Percentiles rank a stretch among this genome's conserved stretches.
phyloP scores from a whole-genome alignment of 2,888 invertebrate genomes.

The Acleris holmiana region DNA sequence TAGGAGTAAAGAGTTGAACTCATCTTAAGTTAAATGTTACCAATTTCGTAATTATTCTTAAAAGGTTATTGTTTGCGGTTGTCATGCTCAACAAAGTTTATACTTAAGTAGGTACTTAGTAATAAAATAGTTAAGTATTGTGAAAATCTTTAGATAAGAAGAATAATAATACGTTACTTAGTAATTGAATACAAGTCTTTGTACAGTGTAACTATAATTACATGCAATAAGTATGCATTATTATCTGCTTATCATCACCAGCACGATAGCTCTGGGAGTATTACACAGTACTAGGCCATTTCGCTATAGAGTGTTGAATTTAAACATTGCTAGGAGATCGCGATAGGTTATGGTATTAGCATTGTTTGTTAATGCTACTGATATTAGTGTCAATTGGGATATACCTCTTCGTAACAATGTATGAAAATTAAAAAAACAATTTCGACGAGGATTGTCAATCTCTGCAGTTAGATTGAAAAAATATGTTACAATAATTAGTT shows the following conservation, averaged over 20 bases:
- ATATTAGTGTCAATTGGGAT: too few relatives aligned
- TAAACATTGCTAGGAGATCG: neutral
- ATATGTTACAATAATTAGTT: too few relatives aligned
- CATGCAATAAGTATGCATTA: constrained; percentile 23
- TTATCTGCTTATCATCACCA: constrained; percentile 23
- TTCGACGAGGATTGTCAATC: too few relatives aligned
- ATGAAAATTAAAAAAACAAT: too few relatives aligned
- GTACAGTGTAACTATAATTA: constrained; percentile 26
- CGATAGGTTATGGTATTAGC: too few relatives aligned
- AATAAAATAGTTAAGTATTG: constrained; percentile 14
- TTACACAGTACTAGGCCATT: constrained; percentile 1
- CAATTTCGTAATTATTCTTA: too few relatives aligned
- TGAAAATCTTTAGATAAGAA: constrained; percentile 13
- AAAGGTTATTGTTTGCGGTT: neutral
- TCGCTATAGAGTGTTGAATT: neutral
- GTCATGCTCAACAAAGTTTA: neutral
- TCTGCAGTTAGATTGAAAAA: too few relatives aligned
- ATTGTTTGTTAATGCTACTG: too few relatives aligned
- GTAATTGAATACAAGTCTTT: constrained; percentile 1
- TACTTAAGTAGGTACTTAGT: neutral
- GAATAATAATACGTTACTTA: constrained; percentile 11
- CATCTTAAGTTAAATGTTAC: too few relatives aligned
- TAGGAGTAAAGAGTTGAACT: too few relatives aligned
- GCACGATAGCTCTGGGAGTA: constrained; percentile 21
- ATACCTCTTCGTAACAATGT: too few relatives aligned